These are phyloP conservation scores for Pteropus alecto DNA, from an alignment of 2,113 vertebrate species.

Conservation along the genomic window DNA sequence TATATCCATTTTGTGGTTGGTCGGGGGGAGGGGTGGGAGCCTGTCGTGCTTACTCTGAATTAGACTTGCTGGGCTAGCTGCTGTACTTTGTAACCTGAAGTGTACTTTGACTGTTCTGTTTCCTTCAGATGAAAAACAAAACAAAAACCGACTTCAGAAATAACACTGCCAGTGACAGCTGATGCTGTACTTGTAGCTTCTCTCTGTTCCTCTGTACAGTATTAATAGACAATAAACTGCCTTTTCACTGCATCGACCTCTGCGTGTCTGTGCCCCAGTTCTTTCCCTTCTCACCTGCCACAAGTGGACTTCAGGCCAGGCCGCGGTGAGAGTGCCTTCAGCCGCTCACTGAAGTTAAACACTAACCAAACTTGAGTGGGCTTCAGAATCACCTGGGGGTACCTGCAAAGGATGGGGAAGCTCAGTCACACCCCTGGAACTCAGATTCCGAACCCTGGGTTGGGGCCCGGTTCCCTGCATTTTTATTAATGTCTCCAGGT, in stretches of 20 bases:
- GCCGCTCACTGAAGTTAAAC: conserved; percentile 60
- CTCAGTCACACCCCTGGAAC: not conserved
- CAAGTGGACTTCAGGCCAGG: conserved; percentile 40
- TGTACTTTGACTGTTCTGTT: conserved; percentile 88
- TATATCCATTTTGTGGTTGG: conserved; percentile 81
- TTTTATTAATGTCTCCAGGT: not conserved
- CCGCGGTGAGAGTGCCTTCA: not conserved
- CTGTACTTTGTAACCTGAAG: conserved; percentile 92
- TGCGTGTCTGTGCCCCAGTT: conserved; percentile 87
- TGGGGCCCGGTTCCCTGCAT: not conserved
- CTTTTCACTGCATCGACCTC: conserved; percentile 87
- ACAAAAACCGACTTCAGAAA: conserved; percentile 75
- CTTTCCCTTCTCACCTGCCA: conserved; percentile 81
- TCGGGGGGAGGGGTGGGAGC: conserved; percentile 71
- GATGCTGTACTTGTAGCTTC: conserved; percentile 88
- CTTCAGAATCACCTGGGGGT: not conserved
- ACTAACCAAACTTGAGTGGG: conserved; percentile 52
- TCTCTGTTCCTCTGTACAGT: conserved; percentile 89
- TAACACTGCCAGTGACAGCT: conserved; percentile 87
- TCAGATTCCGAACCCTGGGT: not conserved
- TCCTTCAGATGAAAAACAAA: conserved; percentile 82
- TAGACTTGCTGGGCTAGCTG: conserved; percentile 88
- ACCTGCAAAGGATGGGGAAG: not conserved
- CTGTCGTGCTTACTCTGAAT: conserved; percentile 86
- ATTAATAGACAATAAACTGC: conserved; percentile 93